phyloP scores from a whole-genome alignment of 2,888 invertebrate genomes.

The Clistopyga incitator region DNA sequence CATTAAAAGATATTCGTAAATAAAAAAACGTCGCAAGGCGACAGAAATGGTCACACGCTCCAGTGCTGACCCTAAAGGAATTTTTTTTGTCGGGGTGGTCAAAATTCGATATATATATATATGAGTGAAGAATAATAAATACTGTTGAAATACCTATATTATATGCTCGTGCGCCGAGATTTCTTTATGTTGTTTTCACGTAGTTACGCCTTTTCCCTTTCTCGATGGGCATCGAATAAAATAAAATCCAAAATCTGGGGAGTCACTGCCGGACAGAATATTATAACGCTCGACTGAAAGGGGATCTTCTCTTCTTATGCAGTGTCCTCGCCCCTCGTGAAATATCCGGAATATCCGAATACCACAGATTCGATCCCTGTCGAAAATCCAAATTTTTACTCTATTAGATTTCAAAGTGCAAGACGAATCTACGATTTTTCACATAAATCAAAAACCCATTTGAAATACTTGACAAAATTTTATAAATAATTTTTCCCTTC shows the following conservation, averaged over 20 bases:
- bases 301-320: conserved; percentile 66
- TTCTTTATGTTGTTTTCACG: conserved; percentile 82
- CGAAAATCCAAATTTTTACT: conserved; percentile 61
- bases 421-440: conserved; percentile 72
- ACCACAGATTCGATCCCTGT: conserved; percentile 69
- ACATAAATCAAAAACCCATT: conserved; percentile 45
- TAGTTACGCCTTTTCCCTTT: conserved; percentile 76
- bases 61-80: conserved; percentile 81
- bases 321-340: conserved; percentile 48
- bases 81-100: conserved; percentile 61
- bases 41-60: conserved; percentile 82
- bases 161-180: conserved; percentile 72
- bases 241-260: conserved; percentile 66
- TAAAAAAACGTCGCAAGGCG: conserved; percentile 79
- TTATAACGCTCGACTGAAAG: conserved; percentile 81
- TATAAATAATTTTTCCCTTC: conserved; percentile 1
- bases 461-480: conserved; percentile 35
- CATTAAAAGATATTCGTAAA: conserved; percentile 74
- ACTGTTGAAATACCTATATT: conserved; percentile 41
- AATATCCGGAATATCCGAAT: conserved; percentile 69
- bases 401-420: conserved; percentile 77
- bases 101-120: conserved; percentile 68
- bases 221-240: conserved; percentile 67
- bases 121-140: conserved; percentile 9
- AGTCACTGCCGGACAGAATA: conserved; percentile 77